Evolutionary conservation across 2,113 vertebrate species (phyloP), one percentile per base, ranked within the genome.

Genomic region (Formicarius rufipectus): DNA sequence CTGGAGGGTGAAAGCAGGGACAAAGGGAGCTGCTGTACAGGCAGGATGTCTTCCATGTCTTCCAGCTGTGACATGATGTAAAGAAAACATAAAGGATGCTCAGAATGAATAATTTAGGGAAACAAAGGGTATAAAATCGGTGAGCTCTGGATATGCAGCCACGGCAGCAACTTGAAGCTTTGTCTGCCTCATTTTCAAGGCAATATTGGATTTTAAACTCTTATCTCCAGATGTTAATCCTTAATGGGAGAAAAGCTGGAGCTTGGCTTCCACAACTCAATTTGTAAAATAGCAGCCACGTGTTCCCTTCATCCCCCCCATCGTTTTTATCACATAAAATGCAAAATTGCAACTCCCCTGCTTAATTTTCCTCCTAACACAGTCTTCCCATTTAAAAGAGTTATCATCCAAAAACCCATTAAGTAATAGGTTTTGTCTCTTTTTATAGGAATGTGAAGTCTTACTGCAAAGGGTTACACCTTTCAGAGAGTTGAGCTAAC

Each of bases 51-150:
- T 73, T 95, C 83, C 50, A 83, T 25, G 45, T 35, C 68, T 62
- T 93, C 94, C 95, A 40, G 27, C 71, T 84, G 76, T 86, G 86
- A 86, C 64, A 39, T 71, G 79, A 95, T n/a, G 3, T 83, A 89
- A 94, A 89, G 83, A 96, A 96, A 97, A 91, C 69, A 86, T 62
- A 92, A 92, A 91, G 94, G 33, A 93, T 97, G 92, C 78, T 93
- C 28, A 22, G 67, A 83, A 96, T 97, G 62, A 97, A 98, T 97
- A 97, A 98, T 97, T 97, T 90, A 97, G 63, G 35, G 64, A 95
- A 97, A 91, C 84, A 93, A 96, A 86, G 77, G n/a, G 62, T 77
- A 85, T 88, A 84, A 95, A 96, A 87, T 31, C 44, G 2, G 18
- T 88, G 47, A 77, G 42, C 58, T 37, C 18, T 88, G 91, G 94